Base-by-base conservation (phyloP, 1,140 invertebrate species). In the Eumeta japonica region DNA sequence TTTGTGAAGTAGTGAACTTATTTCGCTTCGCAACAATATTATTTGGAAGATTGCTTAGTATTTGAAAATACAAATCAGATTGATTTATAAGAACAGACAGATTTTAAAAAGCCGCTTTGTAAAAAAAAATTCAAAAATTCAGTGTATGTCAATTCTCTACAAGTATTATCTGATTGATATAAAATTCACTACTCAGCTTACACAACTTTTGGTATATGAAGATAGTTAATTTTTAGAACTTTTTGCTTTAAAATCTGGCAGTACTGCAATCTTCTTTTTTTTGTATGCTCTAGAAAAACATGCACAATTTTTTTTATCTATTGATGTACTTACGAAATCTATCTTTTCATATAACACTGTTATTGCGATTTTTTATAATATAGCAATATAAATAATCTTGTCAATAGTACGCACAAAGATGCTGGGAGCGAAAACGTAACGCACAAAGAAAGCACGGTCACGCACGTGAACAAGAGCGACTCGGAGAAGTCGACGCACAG, bases 371-470 rank as follows among this genome's bases (percentile, higher is more conserved):
- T n/a, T n/a, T n/a, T n/a, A n/a, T n/a, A n/a, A n/a, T n/a, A n/a
- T n/a, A n/a, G n/a, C n/a, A 24, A 7, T 24, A 24, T 24, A 7
- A 24, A 24, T 24, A 24, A 7, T 24, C 5, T 24, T 24, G 5
- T 7, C n/a, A 7, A 7, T n/a, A 24, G 20, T 24, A 7, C n/a
- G 20, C 20, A 24, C 20, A 24, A 24, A 24, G 20, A 24, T 24
- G n/a, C 5, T 24, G n/a, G 5, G n/a, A 24, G n/a, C 5, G 20
- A 24, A 24, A 24, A 7, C 5, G n/a, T 7, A 5, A n/a, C 20
- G 52, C 63, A 70, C 52, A 73, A 70, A 50, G 68, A 73, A 32
- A 73, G 55, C 33, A 52, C 55, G 35, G 41, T 68, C 41, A 70
- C 63, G 41, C 63, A 65, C 48, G 62, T 58, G 27, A 70, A 49